Percentiles rank a stretch among this genome's conserved stretches.
Evolutionary conservation across 1,140 invertebrate genomes (phyloP).

Genomic region (Stenopsyche tienmushanensis): DNA sequence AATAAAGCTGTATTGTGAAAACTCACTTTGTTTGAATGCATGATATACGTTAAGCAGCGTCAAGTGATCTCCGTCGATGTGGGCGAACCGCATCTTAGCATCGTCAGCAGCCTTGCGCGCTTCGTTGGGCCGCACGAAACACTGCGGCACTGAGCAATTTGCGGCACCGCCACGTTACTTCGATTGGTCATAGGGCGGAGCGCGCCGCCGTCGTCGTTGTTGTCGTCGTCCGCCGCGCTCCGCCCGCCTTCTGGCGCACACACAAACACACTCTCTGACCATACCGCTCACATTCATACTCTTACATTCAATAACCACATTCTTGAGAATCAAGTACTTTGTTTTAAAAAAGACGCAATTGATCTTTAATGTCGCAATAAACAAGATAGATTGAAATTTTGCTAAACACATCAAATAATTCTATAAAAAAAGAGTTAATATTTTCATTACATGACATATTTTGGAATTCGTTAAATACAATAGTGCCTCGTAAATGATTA

Average conservation of each 20-base stretch:
- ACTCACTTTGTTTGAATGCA: conserved; percentile 99
- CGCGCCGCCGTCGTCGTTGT: conserved; percentile 45
- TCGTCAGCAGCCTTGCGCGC: conserved; percentile 99
- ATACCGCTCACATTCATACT: conserved; percentile 21
- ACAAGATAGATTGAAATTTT: too few relatives aligned
- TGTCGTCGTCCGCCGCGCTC: conserved; percentile 24
- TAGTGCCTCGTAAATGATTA: too few relatives aligned
- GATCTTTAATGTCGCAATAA: not conserved
- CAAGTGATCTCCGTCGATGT: conserved; percentile 99
- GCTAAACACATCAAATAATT: too few relatives aligned
- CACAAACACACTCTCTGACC: conserved; percentile 24
- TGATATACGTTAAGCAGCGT: conserved; percentile 99
- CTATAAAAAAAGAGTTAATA: too few relatives aligned
- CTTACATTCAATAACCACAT: conserved; percentile 12
- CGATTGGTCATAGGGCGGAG: conserved; percentile 59
- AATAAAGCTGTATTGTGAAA: conserved; percentile 78
- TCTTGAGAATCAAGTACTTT: not conserved
- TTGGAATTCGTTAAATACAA: too few relatives aligned
- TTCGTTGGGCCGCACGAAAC: conserved; percentile 98
- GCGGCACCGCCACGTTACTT: conserved; percentile 55
- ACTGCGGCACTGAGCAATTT: conserved; percentile 91
- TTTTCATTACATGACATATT: too few relatives aligned
- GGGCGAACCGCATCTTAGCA: conserved; percentile 98
- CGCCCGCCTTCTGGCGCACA: conserved; percentile 31
- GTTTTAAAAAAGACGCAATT: not conserved